Evolutionary conservation across 2,888 invertebrate genomes (phyloP), one percentile per base, ranked within the genome.

Genomic region (Rambutsinella grinnellia): DNA sequence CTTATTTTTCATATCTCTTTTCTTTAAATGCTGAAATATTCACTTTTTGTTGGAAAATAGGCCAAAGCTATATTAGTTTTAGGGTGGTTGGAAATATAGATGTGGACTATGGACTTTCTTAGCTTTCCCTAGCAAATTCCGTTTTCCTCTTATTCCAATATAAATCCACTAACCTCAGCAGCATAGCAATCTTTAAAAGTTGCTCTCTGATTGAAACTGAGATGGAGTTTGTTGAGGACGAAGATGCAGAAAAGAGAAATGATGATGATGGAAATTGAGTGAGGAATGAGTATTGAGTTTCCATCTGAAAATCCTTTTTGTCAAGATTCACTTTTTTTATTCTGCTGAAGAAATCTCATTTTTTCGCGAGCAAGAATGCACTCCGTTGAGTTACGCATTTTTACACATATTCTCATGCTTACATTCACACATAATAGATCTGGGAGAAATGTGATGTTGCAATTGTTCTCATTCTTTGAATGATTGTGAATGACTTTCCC

Each of bases 401-500:
- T 36, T 36, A 36, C 36, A 13, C 36, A 36, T n/a, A n/a, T n/a
- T n/a, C n/a, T n/a, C 36, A 5, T 13, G 36, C 6, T 36, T 36
- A 36, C 36, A 36, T 8, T 13, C 19, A 36, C 28, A 51, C 19
- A 56, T 56, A 56, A 66, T 56, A 54, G 54, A 53, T 44, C 56
- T n/a, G n/a, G 65, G 24, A 54, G 65, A 46, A 56, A 66, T 66
- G 36, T 13, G 44, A 54, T 66, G 44, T 56, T 56, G 65, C 65
- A 66, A 66, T 66, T 54, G 65, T 56, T 56, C 65, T 26, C 56
- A 46, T 63, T 63, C 54, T 26, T n/a, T 28, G 13, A 13, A 13
- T 17, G 57, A 67, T 57, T 49, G 49, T 49, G 28, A 67, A 68
- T 51, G 60, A 60, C 60, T 68, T 68, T 68, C 13, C 60, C 68